Evolutionary conservation across 2,797 vertebrate genomes (phyloP), one percentile per base, ranked within the genome.

Genomic region (Amphiprion clarkii): DNA sequence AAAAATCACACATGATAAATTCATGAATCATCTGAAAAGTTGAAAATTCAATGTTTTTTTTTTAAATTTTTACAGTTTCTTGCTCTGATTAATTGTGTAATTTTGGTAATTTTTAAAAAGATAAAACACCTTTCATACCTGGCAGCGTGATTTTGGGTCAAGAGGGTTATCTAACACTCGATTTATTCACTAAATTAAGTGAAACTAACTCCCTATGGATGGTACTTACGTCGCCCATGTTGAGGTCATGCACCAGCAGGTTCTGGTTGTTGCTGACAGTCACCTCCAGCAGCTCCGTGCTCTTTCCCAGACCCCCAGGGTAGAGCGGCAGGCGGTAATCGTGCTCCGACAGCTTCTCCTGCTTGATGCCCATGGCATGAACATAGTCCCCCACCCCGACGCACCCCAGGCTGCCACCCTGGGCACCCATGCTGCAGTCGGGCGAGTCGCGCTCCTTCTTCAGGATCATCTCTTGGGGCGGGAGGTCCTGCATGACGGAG

Each of bases 381-480:
- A 94, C 90, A 48, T 95, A 95, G 91, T 95, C 93, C 5, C 90
- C 94, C 13, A 85, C 74, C 14, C 81, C 86, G 1, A 31, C 73
- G 9, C 81, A 76, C 12, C 82, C 87, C 76, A 87, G 78, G 65
- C 67, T 76, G 46, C 80, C 80, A 33, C 74, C 80, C 53, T 90
- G 86, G 57, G 57, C 14, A 51, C 80, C 90, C 67, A 85, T 81
- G 69, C 88, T 90, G 80, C 92, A 94, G 87, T 94, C 95, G 0
- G 95, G 95, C 63, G 96, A 98, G 92, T 97, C 93, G 1, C 97
- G 95, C 96, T 99, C 98, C 90, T 98, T 99, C 94, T 99, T 99
- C 78, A 99, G 95, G 94, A 98, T 94, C 96, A 98, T 96, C 83
- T 97, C 97, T 9, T 95, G 94, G 0, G 93, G 90, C 53, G 96